Evolutionary conservation across 2,888 invertebrate genomes (phyloP).

Genomic region (Automeris io): DNA sequence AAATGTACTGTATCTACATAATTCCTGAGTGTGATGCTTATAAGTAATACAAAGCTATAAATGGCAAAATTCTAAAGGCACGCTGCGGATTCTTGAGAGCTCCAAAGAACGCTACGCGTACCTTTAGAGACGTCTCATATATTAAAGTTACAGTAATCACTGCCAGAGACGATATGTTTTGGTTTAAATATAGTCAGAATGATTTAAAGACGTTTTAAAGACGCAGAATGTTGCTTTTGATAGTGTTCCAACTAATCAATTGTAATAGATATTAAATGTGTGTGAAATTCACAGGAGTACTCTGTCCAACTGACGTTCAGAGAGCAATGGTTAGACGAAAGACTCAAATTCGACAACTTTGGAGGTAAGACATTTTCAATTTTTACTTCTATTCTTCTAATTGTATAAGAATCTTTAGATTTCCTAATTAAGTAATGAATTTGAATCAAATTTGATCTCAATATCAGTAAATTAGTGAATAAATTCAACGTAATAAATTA

Average conservation of each 20-base stretch:
- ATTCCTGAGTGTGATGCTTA: too few species aligned
- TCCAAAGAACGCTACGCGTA: too few species aligned
- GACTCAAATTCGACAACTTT: constrained; percentile 92
- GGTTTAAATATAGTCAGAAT: constrained; percentile 34
- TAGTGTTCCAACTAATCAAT: constrained; percentile 13
- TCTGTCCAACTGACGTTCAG: constrained; percentile 98
- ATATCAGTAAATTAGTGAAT: too few species aligned
- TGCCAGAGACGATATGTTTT: constrained; percentile 13
- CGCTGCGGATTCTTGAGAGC: too few species aligned
- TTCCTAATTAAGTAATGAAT: too few species aligned
- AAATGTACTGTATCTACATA: too few species aligned
- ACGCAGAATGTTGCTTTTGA: constrained; percentile 17
- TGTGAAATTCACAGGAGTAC: constrained; percentile 88
- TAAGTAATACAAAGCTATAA: too few species aligned
- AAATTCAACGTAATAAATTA: too few species aligned
- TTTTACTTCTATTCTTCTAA: too few species aligned
- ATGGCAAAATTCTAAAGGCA: too few species aligned
- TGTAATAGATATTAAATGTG: constrained; percentile 5
- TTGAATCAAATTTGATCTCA: too few species aligned
- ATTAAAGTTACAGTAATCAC: constrained; percentile 12
- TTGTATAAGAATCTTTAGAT: too few species aligned
- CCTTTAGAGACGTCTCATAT: constrained; percentile 18
- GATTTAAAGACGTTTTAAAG: constrained; percentile 9
- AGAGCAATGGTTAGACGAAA: constrained; percentile 97
- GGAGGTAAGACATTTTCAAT: constrained; percentile 77